These are phyloP conservation scores for Odobenus rosmarus DNA, from an alignment of 2,113 vertebrate genomes.

Conservation along the genomic window DNA sequence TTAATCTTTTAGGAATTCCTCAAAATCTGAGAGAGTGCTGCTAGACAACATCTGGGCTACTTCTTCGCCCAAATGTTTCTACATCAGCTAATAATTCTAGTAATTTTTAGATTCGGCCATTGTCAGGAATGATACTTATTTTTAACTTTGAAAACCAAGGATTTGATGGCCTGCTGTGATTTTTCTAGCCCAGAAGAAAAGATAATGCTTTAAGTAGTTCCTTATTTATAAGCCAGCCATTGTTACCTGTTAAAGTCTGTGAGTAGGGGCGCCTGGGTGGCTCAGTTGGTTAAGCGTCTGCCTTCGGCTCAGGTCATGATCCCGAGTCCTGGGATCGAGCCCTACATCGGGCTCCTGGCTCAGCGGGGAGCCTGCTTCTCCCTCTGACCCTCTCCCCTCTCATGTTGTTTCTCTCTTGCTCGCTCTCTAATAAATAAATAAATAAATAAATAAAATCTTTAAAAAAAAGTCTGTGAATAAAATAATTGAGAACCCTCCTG, in stretches of 20 bases:
- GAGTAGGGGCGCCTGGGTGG: background rate
- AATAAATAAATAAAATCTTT: too few species aligned
- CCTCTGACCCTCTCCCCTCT: too few species aligned
- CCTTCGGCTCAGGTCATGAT: too few species aligned
- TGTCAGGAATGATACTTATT: background rate
- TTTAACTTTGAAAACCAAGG: background rate
- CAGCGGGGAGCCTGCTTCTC: too few species aligned
- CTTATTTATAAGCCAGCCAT: background rate
- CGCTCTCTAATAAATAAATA: too few species aligned
- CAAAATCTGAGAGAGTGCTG: background rate
- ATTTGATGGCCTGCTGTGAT: background rate
- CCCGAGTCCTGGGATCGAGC: too few species aligned
- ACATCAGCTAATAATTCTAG: background rate
- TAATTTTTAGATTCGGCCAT: background rate
- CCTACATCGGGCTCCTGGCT: too few species aligned
- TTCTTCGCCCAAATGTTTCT: background rate
- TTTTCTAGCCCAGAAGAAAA: background rate
- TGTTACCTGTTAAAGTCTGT: background rate
- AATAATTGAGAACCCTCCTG: background rate
- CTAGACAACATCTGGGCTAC: background rate
- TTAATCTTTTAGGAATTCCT: background rate
- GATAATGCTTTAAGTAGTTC: background rate
- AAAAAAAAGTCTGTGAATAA: background rate
- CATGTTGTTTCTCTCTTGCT: too few species aligned
- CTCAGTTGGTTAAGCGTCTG: too few species aligned